Conservation (phyloP, 2,797 vertebrate genomes). For the Odontamblyopus rebecca region DNA sequence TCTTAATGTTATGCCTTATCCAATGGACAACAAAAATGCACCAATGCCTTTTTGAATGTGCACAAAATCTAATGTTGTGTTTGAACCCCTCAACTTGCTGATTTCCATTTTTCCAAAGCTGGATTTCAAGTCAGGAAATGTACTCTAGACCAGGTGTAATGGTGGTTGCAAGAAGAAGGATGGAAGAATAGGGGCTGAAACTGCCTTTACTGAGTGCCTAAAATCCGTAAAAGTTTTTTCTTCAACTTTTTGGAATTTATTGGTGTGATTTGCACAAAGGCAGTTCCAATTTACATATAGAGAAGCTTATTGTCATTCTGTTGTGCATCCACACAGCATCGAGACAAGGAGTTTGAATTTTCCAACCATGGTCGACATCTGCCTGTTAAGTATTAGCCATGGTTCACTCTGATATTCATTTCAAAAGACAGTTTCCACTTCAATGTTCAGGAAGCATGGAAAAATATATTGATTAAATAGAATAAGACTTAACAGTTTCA, state of each 20-base stretch:
- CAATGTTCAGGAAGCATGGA: constrained; percentile 6
- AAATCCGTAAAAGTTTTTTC: constrained; percentile 63
- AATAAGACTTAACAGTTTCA: background rate
- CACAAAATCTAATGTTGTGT: constrained; percentile 38
- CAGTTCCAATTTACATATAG: constrained; percentile 37
- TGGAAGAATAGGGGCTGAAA: constrained; percentile 50
- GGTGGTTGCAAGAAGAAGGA: constrained; percentile 44
- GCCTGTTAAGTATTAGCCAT: constrained; percentile 14
- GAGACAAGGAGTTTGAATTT: constrained; percentile 23
- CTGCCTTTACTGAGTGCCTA: constrained; percentile 76
- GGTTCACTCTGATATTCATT: constrained; percentile 7
- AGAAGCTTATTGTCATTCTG: constrained; percentile 38
- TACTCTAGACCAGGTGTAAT: constrained; percentile 51
- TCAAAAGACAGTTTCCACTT: constrained; percentile 1
- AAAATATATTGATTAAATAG: background rate
- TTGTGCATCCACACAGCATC: constrained; percentile 22
- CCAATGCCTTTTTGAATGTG: constrained; percentile 29
- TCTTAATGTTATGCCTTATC: constrained; percentile 1
- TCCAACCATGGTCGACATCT: constrained; percentile 9
- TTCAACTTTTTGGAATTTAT: constrained; percentile 41
- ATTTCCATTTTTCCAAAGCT: constrained; percentile 31
- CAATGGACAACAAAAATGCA: background rate
- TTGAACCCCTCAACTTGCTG: constrained; percentile 26
- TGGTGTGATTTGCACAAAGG: constrained; percentile 37
- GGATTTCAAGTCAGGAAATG: constrained; percentile 45